phyloP scores from a whole-genome alignment of 2,797 vertebrate genomes.

The Eleutherodactylus coqui region DNA sequence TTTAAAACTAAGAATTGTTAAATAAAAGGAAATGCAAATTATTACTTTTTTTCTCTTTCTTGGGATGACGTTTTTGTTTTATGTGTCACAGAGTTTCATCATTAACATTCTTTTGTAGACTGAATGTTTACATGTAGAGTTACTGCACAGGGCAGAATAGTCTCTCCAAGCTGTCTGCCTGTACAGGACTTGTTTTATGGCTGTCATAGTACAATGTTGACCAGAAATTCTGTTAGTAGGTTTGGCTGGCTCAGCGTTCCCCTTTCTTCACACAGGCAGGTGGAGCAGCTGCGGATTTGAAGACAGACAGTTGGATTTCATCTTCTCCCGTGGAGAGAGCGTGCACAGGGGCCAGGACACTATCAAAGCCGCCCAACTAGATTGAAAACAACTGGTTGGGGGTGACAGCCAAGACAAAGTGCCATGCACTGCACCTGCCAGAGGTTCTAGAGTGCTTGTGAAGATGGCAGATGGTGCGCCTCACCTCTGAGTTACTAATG shows the following conservation, averaged over 20 bases:
- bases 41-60: neutral
- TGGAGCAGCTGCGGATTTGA: conserved; percentile 62
- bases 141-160: conserved; percentile 8
- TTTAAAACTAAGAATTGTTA: neutral
- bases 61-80: conserved; percentile 18
- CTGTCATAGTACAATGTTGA: neutral
- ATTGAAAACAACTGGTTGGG: conserved; percentile 56
- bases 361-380: conserved; percentile 57
- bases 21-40: conserved; percentile 38
- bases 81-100: conserved; percentile 30
- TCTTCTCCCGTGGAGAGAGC: neutral
- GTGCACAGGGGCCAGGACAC: conserved; percentile 43
- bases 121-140: conserved; percentile 29
- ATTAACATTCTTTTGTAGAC: conserved; percentile 44
- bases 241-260: neutral
- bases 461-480: neutral
- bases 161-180: neutral
- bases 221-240: accelerated
- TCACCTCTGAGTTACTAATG: neutral
- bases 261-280: conserved; percentile 4
- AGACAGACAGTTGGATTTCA: conserved; percentile 45
- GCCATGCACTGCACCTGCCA: neutral
- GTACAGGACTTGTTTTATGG: neutral
- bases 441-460: accelerated
- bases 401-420: conserved; percentile 29